Conservation (phyloP, 2,888 invertebrate genomes). For the Branchipolynoe longqiensis region DNA sequence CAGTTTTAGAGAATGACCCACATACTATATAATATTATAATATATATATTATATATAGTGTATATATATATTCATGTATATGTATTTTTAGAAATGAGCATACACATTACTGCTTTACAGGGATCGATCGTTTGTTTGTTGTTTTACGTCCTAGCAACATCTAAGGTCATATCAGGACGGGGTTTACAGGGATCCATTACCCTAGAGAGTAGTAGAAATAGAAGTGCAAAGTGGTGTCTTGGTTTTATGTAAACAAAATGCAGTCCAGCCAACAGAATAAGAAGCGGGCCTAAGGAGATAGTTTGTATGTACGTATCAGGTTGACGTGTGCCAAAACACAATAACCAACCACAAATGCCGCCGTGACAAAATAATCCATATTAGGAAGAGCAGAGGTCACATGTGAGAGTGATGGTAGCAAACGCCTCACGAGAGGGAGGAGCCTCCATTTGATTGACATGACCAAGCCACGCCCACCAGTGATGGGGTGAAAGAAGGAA, state of each 20-base stretch:
- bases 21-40: too few species aligned
- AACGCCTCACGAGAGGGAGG: conserved; percentile 9
- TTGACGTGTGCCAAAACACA: conserved; percentile 32
- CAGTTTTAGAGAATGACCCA: too few species aligned
- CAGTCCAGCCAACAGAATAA: conserved; percentile 19
- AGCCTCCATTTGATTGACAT: conserved; percentile 8
- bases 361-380: conserved; percentile 3
- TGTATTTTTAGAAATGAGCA: too few species aligned
- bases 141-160: too few species aligned
- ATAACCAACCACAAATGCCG: conserved; percentile 18
- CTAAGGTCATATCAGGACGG: too few species aligned
- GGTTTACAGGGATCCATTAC: too few species aligned
- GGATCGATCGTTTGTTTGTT: too few species aligned
- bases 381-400: conserved; percentile 36
- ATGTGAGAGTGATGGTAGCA: conserved; percentile 18
- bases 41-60: too few species aligned
- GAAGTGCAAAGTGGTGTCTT: not conserved
- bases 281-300: conserved; percentile 2
- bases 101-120: too few species aligned
- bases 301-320: not conserved
- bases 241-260: not conserved
- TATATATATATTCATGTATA: too few species aligned
- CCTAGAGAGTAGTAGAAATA: too few species aligned
- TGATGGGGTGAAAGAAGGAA: conserved; percentile 35
- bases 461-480: conserved; percentile 32